Percentiles rank a stretch among this genome's conserved stretches.
These are phyloP conservation scores for Numenius arquata DNA, from an alignment of 2,113 vertebrate species.

Conservation along the genomic window DNA sequence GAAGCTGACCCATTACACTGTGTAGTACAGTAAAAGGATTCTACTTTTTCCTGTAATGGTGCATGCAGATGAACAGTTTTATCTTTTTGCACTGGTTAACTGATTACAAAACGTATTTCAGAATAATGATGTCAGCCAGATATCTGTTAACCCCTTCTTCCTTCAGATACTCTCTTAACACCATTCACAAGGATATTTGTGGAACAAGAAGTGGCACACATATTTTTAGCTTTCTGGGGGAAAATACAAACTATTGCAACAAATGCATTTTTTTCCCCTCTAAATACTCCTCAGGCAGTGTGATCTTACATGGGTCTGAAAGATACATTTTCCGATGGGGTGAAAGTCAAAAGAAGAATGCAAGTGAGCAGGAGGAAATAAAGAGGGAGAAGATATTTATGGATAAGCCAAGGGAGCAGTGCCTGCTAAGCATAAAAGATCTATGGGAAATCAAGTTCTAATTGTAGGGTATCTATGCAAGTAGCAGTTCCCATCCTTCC, in stretches of 20 bases:
- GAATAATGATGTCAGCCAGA: not conserved
- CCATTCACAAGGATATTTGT: not conserved
- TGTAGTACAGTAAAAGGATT: not conserved
- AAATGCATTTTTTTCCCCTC: not conserved
- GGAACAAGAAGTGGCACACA: not conserved
- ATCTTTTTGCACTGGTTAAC: not conserved
- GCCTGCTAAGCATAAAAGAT: not conserved
- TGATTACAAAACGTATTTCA: not conserved
- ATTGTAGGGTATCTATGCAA: not conserved
- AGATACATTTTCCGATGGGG: not conserved
- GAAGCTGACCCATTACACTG: conserved; percentile 7
- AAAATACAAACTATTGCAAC: not conserved
- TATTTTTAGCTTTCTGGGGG: not conserved
- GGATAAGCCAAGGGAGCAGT: not conserved
- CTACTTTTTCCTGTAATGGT: not conserved
- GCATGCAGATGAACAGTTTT: not conserved
- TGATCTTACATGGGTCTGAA: not conserved
- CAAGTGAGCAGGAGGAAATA: not conserved
- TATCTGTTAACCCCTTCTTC: not conserved
- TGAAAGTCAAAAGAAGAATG: conserved; percentile 7
- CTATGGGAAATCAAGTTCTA: conserved; percentile 10
- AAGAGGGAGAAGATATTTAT: conserved; percentile 3
- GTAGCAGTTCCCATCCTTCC: not conserved
- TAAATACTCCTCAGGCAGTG: not conserved
- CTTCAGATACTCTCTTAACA: not conserved